Evolutionary conservation across 2,113 vertebrate species (phyloP), one percentile per base, ranked within the genome.

Genomic region (Crotalus horridus): DNA sequence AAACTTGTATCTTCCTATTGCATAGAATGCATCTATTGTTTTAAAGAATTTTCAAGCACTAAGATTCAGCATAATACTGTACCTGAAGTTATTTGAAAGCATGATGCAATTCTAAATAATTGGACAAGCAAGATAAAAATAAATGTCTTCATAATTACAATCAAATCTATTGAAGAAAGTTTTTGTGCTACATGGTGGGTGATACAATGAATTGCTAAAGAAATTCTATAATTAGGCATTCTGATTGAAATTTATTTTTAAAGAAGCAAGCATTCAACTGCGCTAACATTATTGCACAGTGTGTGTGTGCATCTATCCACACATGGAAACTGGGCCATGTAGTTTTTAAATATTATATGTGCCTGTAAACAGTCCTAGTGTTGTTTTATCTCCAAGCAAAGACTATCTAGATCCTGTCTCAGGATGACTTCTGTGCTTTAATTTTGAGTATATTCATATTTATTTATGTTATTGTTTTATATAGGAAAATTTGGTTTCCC

Each of bases 381-480:
- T 92, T 97, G 95, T 96, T 96, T 95, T 94, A 95, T 92, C 95
- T 93, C 92, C 92, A 97, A 97, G 93, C 96, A 94, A 95, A 92
- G 64, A 91, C 88, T 95, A 93, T 5, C 61, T 94, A 53, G 58
- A 91, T 95, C 85, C 85, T 95, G 91, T 95, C 58, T 0, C 92
- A 94, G 54, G 94, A 23, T 69, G 85, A 92, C 95, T 96, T 93
- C 46, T 92, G 59, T 94, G 0, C 95, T 96, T 96, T 94, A 94
- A 93, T 96, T 96, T 92, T 91, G 81, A 89, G 33, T 53, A 81
- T 88, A 87, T 90, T 56, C 9, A 4, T 59, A 39, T 24, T 21
- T 46, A 26, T 43, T 85, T 74, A 33, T 39, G 6, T 74, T 74
- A 39, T 43, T 48, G 0, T 33, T 23, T 85, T 92, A 81, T 13